Evolutionary conservation across 2,888 invertebrate genomes (phyloP).

Genomic region (Amblyjoppa proteus): DNA sequence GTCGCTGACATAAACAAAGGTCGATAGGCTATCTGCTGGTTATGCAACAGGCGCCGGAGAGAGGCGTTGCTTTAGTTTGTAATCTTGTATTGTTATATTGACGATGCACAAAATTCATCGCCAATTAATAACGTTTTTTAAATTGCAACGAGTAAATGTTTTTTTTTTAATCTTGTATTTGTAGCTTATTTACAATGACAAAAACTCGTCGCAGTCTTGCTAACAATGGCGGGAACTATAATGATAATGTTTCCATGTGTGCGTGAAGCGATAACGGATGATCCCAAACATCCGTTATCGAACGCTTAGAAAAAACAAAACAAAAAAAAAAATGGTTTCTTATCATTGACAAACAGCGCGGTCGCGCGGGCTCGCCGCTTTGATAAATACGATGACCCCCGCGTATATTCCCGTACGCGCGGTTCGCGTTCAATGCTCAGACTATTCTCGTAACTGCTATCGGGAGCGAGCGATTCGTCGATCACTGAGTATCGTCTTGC

Average conservation of each 20-base stretch:
- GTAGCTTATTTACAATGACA: background rate
- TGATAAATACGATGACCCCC: constrained; percentile 65
- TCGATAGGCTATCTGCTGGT: too few species aligned
- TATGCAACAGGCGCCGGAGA: too few species aligned
- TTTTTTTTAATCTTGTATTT: constrained; percentile 6
- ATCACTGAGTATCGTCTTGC: constrained; percentile 2
- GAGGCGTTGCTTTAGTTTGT: too few species aligned
- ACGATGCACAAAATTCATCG: too few species aligned
- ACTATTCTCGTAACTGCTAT: constrained; percentile 13
- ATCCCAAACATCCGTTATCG: constrained; percentile 45
- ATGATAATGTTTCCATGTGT: constrained; percentile 18
- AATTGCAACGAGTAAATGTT: background rate
- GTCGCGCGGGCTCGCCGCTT: constrained; percentile 17
- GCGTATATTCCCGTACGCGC: constrained; percentile 1
- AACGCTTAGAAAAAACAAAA: background rate
- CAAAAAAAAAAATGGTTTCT: background rate
- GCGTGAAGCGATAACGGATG: constrained; percentile 19
- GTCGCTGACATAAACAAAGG: too few species aligned
- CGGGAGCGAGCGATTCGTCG: background rate
- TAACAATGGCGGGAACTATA: constrained; percentile 15
- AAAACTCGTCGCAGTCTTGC: background rate
- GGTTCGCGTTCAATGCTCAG: constrained; percentile 15
- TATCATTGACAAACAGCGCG: constrained; percentile 61
- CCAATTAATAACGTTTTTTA: too few species aligned
- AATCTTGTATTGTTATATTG: too few species aligned